phyloP scores from a whole-genome alignment of 2,797 vertebrate genomes.

The Lemur catta region DNA sequence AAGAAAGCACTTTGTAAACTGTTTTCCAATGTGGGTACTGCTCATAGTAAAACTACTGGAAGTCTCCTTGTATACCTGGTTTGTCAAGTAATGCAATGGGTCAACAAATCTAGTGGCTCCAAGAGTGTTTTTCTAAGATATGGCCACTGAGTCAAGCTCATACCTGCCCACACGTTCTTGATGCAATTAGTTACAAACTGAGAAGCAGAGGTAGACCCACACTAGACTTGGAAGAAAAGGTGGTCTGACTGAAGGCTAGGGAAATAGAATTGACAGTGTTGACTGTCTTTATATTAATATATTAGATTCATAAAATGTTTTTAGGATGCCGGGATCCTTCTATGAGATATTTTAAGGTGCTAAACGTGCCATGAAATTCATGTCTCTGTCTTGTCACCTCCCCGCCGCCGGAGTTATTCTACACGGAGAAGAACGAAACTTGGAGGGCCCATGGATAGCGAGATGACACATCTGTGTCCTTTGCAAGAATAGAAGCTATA shows the following conservation, averaged over 20 bases:
- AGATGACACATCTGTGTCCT: not conserved
- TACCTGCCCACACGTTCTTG: not conserved
- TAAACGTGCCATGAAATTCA: not conserved
- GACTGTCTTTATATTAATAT: not conserved
- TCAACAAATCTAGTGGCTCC: no score
- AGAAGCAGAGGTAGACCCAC: not conserved
- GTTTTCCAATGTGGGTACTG: not conserved
- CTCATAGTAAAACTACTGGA: not conserved
- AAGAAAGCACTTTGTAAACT: not conserved
- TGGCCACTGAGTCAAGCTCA: not conserved
- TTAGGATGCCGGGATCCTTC: not conserved
- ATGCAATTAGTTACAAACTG: not conserved
- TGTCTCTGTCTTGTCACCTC: not conserved
- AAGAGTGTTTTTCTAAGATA: not conserved
- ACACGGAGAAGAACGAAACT: not conserved
- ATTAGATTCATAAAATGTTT: not conserved
- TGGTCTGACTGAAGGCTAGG: not conserved
- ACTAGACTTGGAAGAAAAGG: not conserved
- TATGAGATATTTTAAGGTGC: not conserved
- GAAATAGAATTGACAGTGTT: not conserved
- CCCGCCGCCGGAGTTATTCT: rapidly evolving
- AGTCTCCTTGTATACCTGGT: not conserved
- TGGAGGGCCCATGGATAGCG: not conserved
- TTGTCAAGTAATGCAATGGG: not conserved
- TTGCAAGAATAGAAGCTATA: not conserved